Conservation (phyloP, 2,888 invertebrate species). For the Athalia cordata region DNA sequence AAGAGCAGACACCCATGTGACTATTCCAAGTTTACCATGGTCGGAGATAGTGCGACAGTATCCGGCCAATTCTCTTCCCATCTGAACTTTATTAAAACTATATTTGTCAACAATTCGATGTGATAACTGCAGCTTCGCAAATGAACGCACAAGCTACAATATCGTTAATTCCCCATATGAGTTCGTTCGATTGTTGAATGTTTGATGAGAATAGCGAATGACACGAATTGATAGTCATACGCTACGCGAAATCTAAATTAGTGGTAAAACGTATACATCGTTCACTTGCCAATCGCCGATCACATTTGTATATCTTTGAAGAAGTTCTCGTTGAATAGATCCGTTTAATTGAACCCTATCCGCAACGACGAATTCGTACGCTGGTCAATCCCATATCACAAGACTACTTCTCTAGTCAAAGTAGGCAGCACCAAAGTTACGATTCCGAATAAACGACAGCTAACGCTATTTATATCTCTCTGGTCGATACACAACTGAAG, state of each 20-base stretch:
- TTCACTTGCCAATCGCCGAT: too few relatives aligned
- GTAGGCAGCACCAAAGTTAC: conserved; percentile 28
- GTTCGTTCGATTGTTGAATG: too few relatives aligned
- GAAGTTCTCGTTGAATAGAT: neutral
- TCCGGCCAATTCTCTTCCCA: neutral
- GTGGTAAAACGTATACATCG: too few relatives aligned
- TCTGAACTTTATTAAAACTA: neutral
- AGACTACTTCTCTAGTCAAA: conserved; percentile 22
- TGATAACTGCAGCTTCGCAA: too few relatives aligned
- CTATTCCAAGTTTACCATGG: conserved; percentile 7
- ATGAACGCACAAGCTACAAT: too few relatives aligned
- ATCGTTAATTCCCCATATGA: too few relatives aligned
- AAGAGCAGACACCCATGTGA: neutral
- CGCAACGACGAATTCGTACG: neutral
- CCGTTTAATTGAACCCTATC: conserved; percentile 16
- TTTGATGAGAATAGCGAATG: too few relatives aligned
- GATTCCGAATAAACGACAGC: conserved; percentile 33
- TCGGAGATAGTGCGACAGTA: conserved; percentile 11
- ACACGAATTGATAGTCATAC: too few relatives aligned
- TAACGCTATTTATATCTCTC: conserved; percentile 37
- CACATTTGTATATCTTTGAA: too few relatives aligned
- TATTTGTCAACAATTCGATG: too few relatives aligned
- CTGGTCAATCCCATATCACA: too few relatives aligned
- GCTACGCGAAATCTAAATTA: too few relatives aligned
- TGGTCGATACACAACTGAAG: conserved; percentile 40